These are phyloP conservation scores for Trialeurodes vaporariorum DNA, from an alignment of 1,140 invertebrate genomes.

Conservation along the genomic window DNA sequence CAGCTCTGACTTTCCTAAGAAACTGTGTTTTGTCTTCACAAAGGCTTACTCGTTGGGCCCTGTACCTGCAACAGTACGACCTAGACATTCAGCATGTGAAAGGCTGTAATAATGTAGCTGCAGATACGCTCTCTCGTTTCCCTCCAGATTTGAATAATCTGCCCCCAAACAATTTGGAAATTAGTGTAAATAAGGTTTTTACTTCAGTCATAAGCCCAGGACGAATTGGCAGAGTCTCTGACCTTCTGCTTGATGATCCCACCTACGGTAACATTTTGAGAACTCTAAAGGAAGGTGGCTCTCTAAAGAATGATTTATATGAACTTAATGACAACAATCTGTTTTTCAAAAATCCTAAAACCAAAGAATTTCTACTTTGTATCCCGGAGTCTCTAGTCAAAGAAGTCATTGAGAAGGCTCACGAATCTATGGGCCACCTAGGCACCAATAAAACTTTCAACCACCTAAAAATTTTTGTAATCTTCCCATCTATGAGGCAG, in stretches of 20 bases:
- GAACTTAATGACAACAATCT: neutral
- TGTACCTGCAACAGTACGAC: neutral
- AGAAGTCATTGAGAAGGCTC: neutral
- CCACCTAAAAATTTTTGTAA: neutral
- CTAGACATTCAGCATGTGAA: too few relatives aligned
- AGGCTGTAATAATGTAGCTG: too few relatives aligned
- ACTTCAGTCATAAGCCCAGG: too few relatives aligned
- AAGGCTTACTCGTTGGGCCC: neutral
- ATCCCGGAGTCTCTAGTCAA: neutral
- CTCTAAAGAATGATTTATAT: neutral
- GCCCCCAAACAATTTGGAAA: too few relatives aligned
- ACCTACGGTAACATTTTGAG: too few relatives aligned
- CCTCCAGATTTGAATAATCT: too few relatives aligned
- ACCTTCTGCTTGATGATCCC: neutral
- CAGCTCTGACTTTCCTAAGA: slow-evolving; percentile 7
- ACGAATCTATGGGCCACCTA: neutral
- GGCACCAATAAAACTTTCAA: neutral
- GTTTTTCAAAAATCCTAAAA: neutral
- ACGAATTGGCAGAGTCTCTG: too few relatives aligned
- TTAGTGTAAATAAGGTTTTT: too few relatives aligned
- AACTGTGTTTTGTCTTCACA: neutral
- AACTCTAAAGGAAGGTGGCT: neutral
- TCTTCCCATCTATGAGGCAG: neutral
- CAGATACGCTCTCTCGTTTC: too few relatives aligned
- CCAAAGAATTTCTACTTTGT: neutral